A percentile compares a stretch with the other conserved stretches of the same genome.
Conservation (phyloP, 2,888 invertebrate genomes). For the Schrankia costaestrigalis region DNA sequence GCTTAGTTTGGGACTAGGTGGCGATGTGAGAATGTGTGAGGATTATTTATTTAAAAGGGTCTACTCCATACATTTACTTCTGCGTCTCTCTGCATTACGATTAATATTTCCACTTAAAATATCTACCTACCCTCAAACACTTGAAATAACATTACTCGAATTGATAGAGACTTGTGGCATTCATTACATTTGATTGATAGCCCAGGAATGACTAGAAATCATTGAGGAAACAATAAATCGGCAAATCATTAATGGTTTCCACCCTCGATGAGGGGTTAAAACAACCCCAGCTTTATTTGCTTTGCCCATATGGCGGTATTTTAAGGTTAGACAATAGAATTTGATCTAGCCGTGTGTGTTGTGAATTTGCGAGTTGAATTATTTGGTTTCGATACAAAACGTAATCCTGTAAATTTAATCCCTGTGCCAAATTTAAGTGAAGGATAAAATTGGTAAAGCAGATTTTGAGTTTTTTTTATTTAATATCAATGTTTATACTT, state of each 20-base stretch:
- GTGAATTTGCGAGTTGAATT: constrained; percentile 2
- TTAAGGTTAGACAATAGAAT: constrained; percentile 23
- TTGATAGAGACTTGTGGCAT: constrained; percentile 31
- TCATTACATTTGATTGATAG: constrained; percentile 32
- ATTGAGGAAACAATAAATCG: constrained; percentile 33
- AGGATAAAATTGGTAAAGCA: too few species aligned
- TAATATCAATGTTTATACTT: too few species aligned
- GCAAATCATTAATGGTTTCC: constrained; percentile 34
- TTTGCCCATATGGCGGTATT: constrained; percentile 33
- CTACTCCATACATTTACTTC: too few species aligned
- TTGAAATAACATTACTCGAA: constrained; percentile 20
- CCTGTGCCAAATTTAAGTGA: too few species aligned
- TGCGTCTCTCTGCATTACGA: too few species aligned
- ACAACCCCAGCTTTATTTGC: constrained; percentile 29
- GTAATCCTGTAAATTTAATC: too few species aligned
- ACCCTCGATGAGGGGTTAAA: constrained; percentile 27
- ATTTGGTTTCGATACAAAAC: background rate
- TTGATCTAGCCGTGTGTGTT: constrained; percentile 20
- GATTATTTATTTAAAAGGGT: too few species aligned
- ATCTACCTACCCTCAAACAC: constrained; percentile 17
- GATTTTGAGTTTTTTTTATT: too few species aligned
- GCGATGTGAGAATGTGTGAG: too few species aligned
- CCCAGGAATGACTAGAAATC: constrained; percentile 25
- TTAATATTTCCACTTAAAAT: constrained; percentile 11
- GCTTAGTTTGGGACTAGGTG: too few species aligned